phyloP scores from a whole-genome alignment of 1,140 invertebrate species.

The Tribolium madens region DNA sequence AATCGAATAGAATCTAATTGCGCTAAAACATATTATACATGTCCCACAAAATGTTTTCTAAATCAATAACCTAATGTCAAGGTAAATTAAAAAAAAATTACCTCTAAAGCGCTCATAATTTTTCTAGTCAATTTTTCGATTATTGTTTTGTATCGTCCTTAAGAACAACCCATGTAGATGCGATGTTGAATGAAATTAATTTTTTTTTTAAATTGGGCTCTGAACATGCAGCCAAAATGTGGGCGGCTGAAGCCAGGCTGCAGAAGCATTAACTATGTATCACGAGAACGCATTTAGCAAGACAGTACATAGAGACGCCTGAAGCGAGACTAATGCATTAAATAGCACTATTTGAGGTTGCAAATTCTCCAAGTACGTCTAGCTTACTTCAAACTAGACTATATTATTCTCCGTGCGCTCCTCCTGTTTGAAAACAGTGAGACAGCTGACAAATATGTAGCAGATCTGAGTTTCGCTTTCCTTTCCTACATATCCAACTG shows the following conservation, averaged over 20 bases:
- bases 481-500: background rate
- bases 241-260: slow-evolving; percentile 1
- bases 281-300: slow-evolving; percentile 37
- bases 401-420: slow-evolving; percentile 34
- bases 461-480: slow-evolving; percentile 28
- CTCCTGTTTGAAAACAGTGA: slow-evolving; percentile 12
- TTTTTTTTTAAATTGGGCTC: background rate
- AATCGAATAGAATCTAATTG: too few species aligned
- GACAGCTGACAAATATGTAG: slow-evolving; percentile 44
- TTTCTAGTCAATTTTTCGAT: too few species aligned
- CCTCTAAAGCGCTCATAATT: too few species aligned
- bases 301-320: slow-evolving; percentile 29
- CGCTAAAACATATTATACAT: too few species aligned
- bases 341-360: slow-evolving; percentile 44
- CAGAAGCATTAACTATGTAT: slow-evolving; percentile 40
- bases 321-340: slow-evolving; percentile 42
- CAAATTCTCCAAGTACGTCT: slow-evolving; percentile 42
- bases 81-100: too few species aligned
- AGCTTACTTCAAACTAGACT: slow-evolving; percentile 35
- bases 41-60: too few species aligned
- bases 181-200: background rate
- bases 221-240: background rate
- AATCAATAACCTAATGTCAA: too few species aligned
- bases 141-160: too few species aligned
- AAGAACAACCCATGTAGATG: too few species aligned